phyloP scores from a whole-genome alignment of 2,888 invertebrate genomes.

The Eledona agricola region DNA sequence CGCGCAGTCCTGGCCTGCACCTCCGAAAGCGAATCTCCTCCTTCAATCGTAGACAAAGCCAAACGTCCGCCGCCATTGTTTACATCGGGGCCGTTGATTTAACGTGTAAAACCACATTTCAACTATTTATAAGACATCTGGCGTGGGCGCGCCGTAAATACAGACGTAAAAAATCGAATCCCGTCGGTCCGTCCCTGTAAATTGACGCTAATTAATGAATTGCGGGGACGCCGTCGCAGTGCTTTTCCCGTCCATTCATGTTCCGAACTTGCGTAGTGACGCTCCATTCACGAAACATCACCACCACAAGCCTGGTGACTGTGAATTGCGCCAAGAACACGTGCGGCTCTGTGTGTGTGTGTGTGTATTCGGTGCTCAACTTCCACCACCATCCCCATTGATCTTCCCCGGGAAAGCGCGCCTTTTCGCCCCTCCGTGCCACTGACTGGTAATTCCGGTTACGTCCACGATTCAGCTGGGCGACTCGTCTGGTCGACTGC shows the following conservation, averaged over 20 bases:
- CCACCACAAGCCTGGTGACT: too few relatives aligned
- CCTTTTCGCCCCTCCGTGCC: slow-evolving; percentile 13
- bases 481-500: slow-evolving; percentile 41
- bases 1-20: too few relatives aligned
- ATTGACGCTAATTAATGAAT: slow-evolving; percentile 33
- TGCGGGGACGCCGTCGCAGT: slow-evolving; percentile 31
- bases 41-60: too few relatives aligned
- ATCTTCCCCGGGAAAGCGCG: slow-evolving; percentile 13
- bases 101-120: too few relatives aligned
- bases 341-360: too few relatives aligned
- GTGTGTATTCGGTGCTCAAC: too few relatives aligned
- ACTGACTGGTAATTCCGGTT: slow-evolving; percentile 1
- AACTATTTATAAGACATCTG: slow-evolving; percentile 1
- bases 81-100: too few relatives aligned
- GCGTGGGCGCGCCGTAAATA: slow-evolving; percentile 3
- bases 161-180: background rate
- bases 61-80: too few relatives aligned
- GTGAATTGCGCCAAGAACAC: too few relatives aligned
- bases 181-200: slow-evolving; percentile 15
- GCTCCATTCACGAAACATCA: too few relatives aligned
- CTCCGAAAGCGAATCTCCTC: too few relatives aligned
- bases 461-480: slow-evolving; percentile 15
- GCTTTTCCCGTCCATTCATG: slow-evolving; percentile 41
- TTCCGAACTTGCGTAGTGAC: slow-evolving; percentile 36
- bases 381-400: too few relatives aligned